A percentile compares a stretch with the other conserved stretches of the same genome.
Conservation (phyloP, 2,888 invertebrate genomes). For the Melinopterus prodromus region DNA sequence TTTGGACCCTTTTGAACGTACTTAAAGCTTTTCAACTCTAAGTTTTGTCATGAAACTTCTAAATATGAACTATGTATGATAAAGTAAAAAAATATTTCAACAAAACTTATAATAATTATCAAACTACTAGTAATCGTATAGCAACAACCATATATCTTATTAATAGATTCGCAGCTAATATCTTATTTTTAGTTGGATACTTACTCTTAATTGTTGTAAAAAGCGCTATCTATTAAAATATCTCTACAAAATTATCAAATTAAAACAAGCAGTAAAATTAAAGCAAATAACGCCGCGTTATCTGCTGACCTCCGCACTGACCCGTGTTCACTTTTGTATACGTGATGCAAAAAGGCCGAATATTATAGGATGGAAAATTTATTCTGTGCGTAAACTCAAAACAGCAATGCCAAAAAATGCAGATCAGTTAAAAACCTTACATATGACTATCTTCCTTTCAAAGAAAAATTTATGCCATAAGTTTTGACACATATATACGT, state of each 20-base stretch:
- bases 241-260: background rate
- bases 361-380: background rate
- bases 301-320: background rate
- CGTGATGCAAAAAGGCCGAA: background rate
- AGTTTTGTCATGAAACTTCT: no score
- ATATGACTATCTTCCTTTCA: no score
- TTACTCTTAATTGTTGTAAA: background rate
- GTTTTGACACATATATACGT: background rate
- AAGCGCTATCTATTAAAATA: background rate
- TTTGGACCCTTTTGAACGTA: no score
- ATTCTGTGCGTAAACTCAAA: background rate
- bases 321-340: background rate
- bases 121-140: background rate
- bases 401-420: background rate
- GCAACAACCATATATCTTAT: background rate
- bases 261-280: background rate
- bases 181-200: background rate
- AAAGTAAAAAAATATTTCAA: no score
- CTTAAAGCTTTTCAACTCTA: no score
- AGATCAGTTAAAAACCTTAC: no score
- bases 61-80: no score
- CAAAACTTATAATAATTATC: no score
- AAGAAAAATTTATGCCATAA: background rate
- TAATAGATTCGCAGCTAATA: background rate
- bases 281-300: background rate